phyloP scores from a whole-genome alignment of 2,797 vertebrate species.

The Cyclopterus lumpus region DNA sequence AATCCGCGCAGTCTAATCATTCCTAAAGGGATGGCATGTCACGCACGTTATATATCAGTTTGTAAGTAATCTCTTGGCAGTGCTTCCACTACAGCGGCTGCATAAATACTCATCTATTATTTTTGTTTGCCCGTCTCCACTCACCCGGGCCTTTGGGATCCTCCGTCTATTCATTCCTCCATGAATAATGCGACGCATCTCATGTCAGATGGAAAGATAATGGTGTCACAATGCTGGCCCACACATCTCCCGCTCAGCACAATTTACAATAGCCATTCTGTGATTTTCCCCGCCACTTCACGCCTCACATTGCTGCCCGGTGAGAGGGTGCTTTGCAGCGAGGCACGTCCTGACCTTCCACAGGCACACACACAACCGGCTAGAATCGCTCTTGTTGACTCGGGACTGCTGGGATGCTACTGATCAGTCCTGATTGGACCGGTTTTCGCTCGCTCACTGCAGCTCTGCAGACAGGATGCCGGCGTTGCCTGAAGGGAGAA shows the following conservation, averaged over 20 bases:
- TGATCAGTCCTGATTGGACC: constrained; percentile 58
- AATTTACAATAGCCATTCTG: constrained; percentile 72
- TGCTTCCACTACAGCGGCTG: constrained; percentile 33
- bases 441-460: constrained; percentile 23
- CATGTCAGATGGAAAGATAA: constrained; percentile 79
- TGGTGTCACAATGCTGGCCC: constrained; percentile 71
- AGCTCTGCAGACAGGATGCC: constrained; percentile 18
- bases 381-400: constrained; percentile 56
- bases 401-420: constrained; percentile 41
- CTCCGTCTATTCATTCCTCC: constrained; percentile 70
- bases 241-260: constrained; percentile 70
- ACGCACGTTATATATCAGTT: constrained; percentile 45
- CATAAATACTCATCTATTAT: constrained; percentile 62
- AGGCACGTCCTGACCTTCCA: constrained; percentile 52
- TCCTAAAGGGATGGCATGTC: constrained; percentile 46
- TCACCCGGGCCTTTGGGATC: constrained; percentile 57
- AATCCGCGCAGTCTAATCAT: constrained; percentile 46
- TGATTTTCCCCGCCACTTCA: constrained; percentile 63
- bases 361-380: constrained; percentile 42
- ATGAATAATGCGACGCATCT: constrained; percentile 80
- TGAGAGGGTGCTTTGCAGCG: constrained; percentile 59
- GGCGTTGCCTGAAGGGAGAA: constrained; percentile 4
- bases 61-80: constrained; percentile 62
- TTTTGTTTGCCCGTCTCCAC: constrained; percentile 55
- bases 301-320: constrained; percentile 61